Percentiles rank a stretch among this genome's conserved stretches.
Evolutionary conservation across 2,113 vertebrate genomes (phyloP).

Genomic region (Fukomys damarensis): DNA sequence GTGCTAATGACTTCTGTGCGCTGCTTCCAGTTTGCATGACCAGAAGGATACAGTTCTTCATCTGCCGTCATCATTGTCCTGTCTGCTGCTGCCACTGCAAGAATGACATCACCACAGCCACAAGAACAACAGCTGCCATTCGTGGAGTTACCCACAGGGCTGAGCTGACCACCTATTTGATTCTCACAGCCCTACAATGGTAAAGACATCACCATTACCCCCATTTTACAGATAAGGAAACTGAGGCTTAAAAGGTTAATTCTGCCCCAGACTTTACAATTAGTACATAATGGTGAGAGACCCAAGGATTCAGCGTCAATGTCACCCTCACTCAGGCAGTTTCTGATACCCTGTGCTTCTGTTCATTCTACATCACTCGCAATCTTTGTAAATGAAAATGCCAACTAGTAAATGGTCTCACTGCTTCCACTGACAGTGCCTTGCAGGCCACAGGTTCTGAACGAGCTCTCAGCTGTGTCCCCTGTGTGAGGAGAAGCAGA

Average conservation of each 20-base stretch:
- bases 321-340: background rate
- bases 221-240: background rate
- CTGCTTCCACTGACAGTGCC: background rate
- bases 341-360: background rate
- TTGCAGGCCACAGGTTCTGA: background rate
- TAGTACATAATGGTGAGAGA: background rate
- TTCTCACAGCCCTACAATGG: background rate
- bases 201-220: background rate
- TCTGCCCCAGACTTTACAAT: background rate
- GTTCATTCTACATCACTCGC: background rate
- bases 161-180: background rate
- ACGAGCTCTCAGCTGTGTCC: background rate
- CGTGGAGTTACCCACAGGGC: fast-evolving
- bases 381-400: slow-evolving; percentile 26
- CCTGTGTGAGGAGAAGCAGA: slow-evolving; percentile 4
- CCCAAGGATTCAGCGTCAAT: background rate
- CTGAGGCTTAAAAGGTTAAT: background rate
- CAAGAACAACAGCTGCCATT: background rate
- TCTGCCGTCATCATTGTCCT: background rate
- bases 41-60: slow-evolving; percentile 20
- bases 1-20: background rate
- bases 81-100: too few relatives aligned
- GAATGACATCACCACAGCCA: too few relatives aligned
- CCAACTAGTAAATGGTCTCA: background rate
- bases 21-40: slow-evolving; percentile 43